Evolutionary conservation across 2,888 invertebrate genomes (phyloP).

Genomic region (Machimus atricapillus): DNA sequence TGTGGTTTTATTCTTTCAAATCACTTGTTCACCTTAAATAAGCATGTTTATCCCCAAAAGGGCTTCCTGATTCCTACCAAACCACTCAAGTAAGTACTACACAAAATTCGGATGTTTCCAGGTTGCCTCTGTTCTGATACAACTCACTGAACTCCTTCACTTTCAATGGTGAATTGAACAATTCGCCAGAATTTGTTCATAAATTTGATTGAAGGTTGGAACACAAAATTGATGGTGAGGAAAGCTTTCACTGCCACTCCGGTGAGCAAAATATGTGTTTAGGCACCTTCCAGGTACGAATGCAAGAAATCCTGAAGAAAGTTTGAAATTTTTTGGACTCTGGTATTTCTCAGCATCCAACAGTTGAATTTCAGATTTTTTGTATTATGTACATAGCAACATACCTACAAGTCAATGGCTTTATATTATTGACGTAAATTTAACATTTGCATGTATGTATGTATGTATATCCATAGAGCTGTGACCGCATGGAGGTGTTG

Average conservation of each 20-base stretch:
- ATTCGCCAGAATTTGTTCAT: background rate
- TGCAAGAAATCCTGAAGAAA: background rate
- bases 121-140: background rate
- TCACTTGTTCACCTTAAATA: background rate
- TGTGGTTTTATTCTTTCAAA: background rate
- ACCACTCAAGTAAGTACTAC: background rate
- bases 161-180: background rate
- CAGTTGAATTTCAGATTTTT: background rate
- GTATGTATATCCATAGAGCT: background rate
- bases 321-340: background rate
- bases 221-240: background rate
- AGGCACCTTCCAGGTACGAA: background rate
- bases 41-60: background rate
- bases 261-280: background rate
- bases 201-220: conserved; percentile 4
- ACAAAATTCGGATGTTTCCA: background rate
- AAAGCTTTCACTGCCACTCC: background rate
- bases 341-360: background rate
- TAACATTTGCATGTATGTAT: background rate
- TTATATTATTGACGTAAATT: background rate
- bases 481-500: too few relatives aligned
- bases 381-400: too few relatives aligned
- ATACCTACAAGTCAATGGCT: background rate
- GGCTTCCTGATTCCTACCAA: background rate
- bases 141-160: background rate